Evolutionary conservation across 2,797 vertebrate genomes (phyloP).

Genomic region (Pygocentrus nattereri): DNA sequence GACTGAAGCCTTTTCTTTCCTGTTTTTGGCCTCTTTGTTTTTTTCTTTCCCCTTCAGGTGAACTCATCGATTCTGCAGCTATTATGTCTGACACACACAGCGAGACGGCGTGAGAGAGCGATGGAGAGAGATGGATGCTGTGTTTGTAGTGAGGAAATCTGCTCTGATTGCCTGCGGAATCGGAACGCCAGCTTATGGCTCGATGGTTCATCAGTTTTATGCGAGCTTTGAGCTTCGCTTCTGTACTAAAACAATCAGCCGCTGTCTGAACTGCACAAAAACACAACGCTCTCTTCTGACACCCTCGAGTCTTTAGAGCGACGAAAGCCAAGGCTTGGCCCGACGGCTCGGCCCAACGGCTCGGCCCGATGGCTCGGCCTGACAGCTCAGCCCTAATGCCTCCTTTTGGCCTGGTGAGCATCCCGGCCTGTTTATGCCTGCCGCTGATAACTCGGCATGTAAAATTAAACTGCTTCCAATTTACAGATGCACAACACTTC

Average conservation of each 20-base stretch:
- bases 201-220: neutral
- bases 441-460: neutral
- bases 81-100: constrained; percentile 19
- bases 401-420: neutral
- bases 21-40: neutral
- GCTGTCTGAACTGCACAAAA: neutral
- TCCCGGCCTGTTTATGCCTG: neutral
- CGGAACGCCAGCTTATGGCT: neutral
- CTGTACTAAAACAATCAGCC: neutral
- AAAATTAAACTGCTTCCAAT: neutral
- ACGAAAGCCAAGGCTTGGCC: neutral
- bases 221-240: neutral
- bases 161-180: neutral
- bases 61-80: constrained; percentile 25
- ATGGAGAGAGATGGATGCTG: neutral
- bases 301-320: neutral
- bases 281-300: neutral
- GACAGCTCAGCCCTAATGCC: neutral
- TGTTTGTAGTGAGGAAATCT: neutral
- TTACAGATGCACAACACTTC: neutral
- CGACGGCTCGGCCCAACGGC: neutral
- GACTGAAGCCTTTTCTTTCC: neutral
- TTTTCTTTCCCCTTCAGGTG: neutral
- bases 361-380: neutral
- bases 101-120: neutral